A percentile compares a stretch with the other conserved stretches of the same genome.
These are phyloP conservation scores for Palaemon carinicauda DNA, from an alignment of 1,140 invertebrate species.

Conservation along the genomic window DNA sequence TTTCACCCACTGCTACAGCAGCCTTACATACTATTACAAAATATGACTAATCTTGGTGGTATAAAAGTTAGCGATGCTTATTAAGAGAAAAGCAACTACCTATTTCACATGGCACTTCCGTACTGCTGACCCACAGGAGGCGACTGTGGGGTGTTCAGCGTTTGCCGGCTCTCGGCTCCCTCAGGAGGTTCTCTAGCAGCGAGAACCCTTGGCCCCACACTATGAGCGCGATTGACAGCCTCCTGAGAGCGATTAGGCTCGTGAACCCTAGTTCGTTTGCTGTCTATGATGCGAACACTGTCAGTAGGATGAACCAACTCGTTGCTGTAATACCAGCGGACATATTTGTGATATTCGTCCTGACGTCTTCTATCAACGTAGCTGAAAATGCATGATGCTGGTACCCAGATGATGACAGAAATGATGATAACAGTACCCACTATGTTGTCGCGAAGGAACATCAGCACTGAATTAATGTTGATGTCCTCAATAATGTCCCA, in stretches of 20 bases:
- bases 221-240: constrained; percentile 29
- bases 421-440: constrained; percentile 88
- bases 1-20: too few species aligned
- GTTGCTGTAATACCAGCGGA: constrained; percentile 57
- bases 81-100: too few species aligned
- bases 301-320: constrained; percentile 55
- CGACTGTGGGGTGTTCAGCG: constrained; percentile 55
- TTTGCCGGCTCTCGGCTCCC: constrained; percentile 54
- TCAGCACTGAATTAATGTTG: constrained; percentile 89
- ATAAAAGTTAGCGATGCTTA: too few species aligned
- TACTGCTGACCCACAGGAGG: constrained; percentile 57
- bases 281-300: constrained; percentile 57
- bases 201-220: constrained; percentile 34
- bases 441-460: constrained; percentile 87
- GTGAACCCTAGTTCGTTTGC: constrained; percentile 54
- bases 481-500: constrained; percentile 98
- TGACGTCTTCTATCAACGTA: constrained; percentile 61
- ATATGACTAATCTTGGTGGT: too few species aligned
- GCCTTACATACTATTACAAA: too few species aligned
- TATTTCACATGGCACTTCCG: constrained; percentile 53
- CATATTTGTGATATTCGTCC: constrained; percentile 57
- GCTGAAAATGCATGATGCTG: constrained; percentile 68
- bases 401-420: constrained; percentile 91
- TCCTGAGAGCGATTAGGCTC: constrained; percentile 36
- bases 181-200: constrained; percentile 56